Evolutionary conservation across 2,888 invertebrate species (phyloP), one percentile per base, ranked within the genome.

Genomic region (Amorpha juglandis): DNA sequence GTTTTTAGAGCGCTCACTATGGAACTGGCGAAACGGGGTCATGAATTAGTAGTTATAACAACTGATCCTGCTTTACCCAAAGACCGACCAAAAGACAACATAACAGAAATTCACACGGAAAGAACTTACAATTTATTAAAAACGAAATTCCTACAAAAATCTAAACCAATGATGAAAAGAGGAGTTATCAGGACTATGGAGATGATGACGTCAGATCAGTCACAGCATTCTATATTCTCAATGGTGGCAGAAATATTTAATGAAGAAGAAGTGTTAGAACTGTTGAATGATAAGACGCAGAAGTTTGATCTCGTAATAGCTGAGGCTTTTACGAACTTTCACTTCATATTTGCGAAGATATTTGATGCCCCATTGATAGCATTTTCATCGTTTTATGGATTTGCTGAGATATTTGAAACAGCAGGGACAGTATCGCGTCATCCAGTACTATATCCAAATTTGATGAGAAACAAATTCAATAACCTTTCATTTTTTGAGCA

Each of bases 21-120:
- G n/a, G 88, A 88, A 42, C 72, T 94, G 9, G 77, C 80, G 0
- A 81, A 73, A 62, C 78, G 85, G 0, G 93, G 92, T 0, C 93
- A 94, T 65, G 81, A 92, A 53, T 68, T 94, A 0, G 79, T 86
- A 0, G 77, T 90, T 0, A 63, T 69, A 19, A 70, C 70, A 12
- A 62, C 70, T 12, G 48, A 69, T 12, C 69, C 70, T 1, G 63
- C 52, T 14, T 62, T 66, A 2, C 50, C 68, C 11, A 69, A 64
- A 27, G 65, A 68, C 1, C 51, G 63, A 47, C 66, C 68, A 16
- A 63, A 58, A 19, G 62, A 66, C 19, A 68, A 68, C n/a, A 47
- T 68, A 6, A 52, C 53, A 8, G 67, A 67, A 62, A 67, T 67
- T 12, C 48, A 63, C 14, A 62, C 53, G 6, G n/a, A 52, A n/a